Evolutionary conservation across 2,113 vertebrate genomes (phyloP).

Genomic region (Ailuropoda melanoleuca): DNA sequence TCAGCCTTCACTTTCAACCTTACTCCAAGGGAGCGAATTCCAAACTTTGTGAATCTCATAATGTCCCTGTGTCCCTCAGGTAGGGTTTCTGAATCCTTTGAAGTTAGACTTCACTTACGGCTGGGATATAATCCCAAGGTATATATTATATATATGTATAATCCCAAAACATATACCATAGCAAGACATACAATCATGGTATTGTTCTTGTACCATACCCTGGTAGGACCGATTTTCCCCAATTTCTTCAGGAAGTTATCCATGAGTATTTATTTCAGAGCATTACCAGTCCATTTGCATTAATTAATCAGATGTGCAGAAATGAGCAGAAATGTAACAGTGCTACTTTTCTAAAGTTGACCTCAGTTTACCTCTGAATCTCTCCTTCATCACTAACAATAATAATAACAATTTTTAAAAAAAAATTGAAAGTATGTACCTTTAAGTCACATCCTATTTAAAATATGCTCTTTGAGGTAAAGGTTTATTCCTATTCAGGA

Average conservation of each 20-base stretch:
- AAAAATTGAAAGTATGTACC: neutral
- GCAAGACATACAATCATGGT: neutral
- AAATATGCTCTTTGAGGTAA: slow-evolving; percentile 31
- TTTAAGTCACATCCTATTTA: neutral
- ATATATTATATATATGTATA: too few relatives aligned
- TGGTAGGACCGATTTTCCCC: neutral
- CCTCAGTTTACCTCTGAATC: neutral
- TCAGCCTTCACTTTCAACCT: neutral
- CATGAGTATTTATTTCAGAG: neutral
- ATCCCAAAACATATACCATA: neutral
- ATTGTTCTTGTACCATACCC: neutral
- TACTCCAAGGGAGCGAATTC: neutral
- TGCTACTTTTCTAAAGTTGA: neutral
- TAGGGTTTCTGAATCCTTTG: neutral
- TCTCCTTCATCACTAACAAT: neutral
- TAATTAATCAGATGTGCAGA: neutral
- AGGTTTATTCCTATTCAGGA: neutral
- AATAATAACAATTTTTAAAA: neutral
- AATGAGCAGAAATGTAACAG: neutral
- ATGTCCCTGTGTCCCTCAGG: neutral
- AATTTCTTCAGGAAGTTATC: neutral
- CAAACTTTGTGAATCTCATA: neutral
- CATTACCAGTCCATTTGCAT: neutral
- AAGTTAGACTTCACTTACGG: neutral
- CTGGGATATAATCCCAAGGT: neutral